These are phyloP conservation scores for Sporophila hypoxantha DNA, from an alignment of 2,113 vertebrate genomes.

Conservation along the genomic window DNA sequence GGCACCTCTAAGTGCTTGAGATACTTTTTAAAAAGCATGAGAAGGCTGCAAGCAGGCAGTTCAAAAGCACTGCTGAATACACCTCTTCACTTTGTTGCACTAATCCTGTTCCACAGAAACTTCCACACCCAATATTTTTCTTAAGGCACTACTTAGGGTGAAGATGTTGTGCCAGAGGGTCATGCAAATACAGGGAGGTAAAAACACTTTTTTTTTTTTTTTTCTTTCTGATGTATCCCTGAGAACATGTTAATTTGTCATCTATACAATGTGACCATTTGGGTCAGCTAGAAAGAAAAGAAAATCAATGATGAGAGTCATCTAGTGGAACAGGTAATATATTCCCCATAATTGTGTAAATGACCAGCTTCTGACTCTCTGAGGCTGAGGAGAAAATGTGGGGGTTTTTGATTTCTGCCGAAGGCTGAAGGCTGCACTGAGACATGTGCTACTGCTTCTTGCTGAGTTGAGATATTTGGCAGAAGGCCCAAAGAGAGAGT, in stretches of 20 bases:
- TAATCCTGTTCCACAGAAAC: not conserved
- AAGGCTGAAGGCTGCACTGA: conserved; percentile 19
- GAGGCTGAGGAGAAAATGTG: not conserved
- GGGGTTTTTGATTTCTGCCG: not conserved
- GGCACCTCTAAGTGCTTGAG: not conserved
- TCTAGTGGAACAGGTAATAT: not conserved
- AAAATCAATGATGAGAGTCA: not conserved
- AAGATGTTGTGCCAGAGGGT: not conserved
- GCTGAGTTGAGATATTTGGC: conserved; percentile 34
- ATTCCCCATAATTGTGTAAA: not conserved
- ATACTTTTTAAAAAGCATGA: not conserved
- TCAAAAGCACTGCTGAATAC: not conserved
- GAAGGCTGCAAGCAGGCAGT: not conserved
- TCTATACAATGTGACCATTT: not conserved
- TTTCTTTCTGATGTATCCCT: not conserved
- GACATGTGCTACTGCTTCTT: conserved; percentile 33
- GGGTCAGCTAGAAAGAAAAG: not conserved
- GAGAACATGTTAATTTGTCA: conserved; percentile 8
- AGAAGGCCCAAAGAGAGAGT: conserved; percentile 17
- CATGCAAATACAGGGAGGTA: not conserved
- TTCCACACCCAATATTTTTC: not conserved
- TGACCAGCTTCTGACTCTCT: not conserved
- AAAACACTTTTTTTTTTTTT: not conserved
- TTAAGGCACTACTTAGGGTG: not conserved
- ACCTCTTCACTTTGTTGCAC: not conserved